Evolutionary conservation across 2,797 vertebrate genomes (phyloP), one percentile per base, ranked within the genome.

Genomic region (Aphelocoma californica): DNA sequence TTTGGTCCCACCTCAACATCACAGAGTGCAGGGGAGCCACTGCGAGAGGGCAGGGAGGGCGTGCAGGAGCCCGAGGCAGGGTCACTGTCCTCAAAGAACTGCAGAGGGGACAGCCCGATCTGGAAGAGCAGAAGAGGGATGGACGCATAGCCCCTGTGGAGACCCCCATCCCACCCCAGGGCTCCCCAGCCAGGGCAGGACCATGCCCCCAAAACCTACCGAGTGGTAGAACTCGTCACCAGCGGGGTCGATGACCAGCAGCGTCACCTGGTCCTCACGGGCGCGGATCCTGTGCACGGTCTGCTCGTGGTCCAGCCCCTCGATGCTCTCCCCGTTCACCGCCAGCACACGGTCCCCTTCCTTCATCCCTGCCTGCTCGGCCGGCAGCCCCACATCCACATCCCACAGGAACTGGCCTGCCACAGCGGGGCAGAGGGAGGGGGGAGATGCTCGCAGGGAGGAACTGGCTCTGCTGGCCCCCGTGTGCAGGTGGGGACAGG

Each of bases 281-380:
- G 95, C 96, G 24, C 98, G 96, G 95, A 99, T 98, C 96, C 91
- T 97, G 88, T 65, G 97, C 93, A 99, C 99, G 0, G 98, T 98
- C 77, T 98, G 97, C 18, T 99, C 98, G 6, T 99, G 99, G 90
- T 98, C 97, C 74, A 98, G 92, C 17, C 96, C 95, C 77, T 99
- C 99, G 17, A 99, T 96, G 23, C 97, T 98, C 72, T 99, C 98
- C 3, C 98, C 98, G 4, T 99, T 99, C 88, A 99, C 99, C 0
- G 98, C 99, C 66, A 99, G 95, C 83, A 99, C 97, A 21, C 98
- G 98, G 72, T 99, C 99, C 45, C 99, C 99, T 16, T 98, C 98
- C 96, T 93, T 97, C 99, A 99, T 99, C 88, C 99, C 98, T 1
- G 98, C 98, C 81, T 73, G 96, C 92, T 99, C 98, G 0, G 99